phyloP scores from a whole-genome alignment of 2,888 invertebrate species.

The Drosophila mimica region DNA sequence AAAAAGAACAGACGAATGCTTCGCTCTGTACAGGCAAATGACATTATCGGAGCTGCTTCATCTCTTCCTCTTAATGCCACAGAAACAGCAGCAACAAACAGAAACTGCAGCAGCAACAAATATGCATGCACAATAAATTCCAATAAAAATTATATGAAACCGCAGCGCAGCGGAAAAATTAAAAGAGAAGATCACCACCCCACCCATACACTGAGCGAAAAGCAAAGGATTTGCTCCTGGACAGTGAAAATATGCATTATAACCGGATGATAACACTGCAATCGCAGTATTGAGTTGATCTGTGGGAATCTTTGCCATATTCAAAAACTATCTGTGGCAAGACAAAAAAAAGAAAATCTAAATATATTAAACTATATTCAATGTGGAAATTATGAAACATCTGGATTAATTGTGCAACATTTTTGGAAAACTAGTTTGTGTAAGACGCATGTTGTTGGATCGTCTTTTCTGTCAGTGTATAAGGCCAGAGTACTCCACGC shows the following conservation, averaged over 20 bases:
- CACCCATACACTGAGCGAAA: slow-evolving; percentile 41
- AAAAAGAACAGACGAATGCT: slow-evolving; percentile 27
- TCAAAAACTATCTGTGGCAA: not conserved
- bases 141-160: slow-evolving; percentile 60
- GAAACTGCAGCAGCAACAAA: slow-evolving; percentile 39
- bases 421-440: not conserved
- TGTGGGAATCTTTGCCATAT: not conserved
- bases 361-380: not conserved
- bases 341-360: not conserved
- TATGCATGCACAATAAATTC: slow-evolving; percentile 66
- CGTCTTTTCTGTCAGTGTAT: slow-evolving; percentile 29
- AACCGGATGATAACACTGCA: not conserved
- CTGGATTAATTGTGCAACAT: not conserved
- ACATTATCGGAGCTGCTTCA: slow-evolving; percentile 64
- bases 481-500: slow-evolving; percentile 24
- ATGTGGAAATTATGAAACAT: not conserved
- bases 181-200: slow-evolving; percentile 40
- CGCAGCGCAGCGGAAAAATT: slow-evolving; percentile 28
- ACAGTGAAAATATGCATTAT: not conserved
- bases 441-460: not conserved
- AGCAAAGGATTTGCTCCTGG: not conserved
- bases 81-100: slow-evolving; percentile 4
- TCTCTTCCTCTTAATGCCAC: slow-evolving; percentile 58
- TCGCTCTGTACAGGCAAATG: slow-evolving; percentile 38
- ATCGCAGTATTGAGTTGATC: not conserved